phyloP scores from a whole-genome alignment of 2,113 vertebrate genomes.

The Xerus inauris region DNA sequence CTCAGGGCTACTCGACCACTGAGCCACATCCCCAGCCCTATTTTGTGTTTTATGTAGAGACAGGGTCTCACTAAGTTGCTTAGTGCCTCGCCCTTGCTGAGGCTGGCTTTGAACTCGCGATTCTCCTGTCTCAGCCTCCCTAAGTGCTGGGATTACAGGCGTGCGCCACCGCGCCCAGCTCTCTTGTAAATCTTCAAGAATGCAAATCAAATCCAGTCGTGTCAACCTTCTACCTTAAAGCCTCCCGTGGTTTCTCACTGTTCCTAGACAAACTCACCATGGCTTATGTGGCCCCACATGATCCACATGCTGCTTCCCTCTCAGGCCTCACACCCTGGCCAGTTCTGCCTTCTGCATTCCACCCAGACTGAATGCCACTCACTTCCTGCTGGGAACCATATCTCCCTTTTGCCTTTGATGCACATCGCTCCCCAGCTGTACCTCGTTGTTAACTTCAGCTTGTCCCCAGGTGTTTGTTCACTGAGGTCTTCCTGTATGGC shows the following conservation, averaged over 20 bases:
- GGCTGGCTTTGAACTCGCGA: too few relatives aligned
- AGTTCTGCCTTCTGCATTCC: not conserved
- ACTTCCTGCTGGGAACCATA: not conserved
- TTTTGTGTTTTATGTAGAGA: too few relatives aligned
- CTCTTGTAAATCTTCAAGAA: not conserved
- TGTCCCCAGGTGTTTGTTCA: not conserved
- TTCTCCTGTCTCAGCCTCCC: too few relatives aligned
- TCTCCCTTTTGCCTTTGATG: not conserved
- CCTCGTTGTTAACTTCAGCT: not conserved
- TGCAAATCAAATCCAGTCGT: not conserved
- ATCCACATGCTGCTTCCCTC: too few relatives aligned
- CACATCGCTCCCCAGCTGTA: accelerated
- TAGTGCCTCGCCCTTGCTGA: too few relatives aligned
- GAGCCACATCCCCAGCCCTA: too few relatives aligned
- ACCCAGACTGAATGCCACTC: not conserved
- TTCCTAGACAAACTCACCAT: not conserved
- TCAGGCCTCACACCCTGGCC: not conserved
- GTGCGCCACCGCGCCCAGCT: too few relatives aligned
- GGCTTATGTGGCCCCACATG: not conserved
- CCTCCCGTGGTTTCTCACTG: not conserved
- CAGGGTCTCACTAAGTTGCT: too few relatives aligned
- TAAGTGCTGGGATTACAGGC: too few relatives aligned
- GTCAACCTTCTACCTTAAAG: not conserved
- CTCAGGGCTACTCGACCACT: too few relatives aligned
- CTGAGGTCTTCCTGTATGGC: not conserved